Base-by-base conservation (phyloP, 2,888 invertebrate genomes). In the Malthinus seriepunctatus region DNA sequence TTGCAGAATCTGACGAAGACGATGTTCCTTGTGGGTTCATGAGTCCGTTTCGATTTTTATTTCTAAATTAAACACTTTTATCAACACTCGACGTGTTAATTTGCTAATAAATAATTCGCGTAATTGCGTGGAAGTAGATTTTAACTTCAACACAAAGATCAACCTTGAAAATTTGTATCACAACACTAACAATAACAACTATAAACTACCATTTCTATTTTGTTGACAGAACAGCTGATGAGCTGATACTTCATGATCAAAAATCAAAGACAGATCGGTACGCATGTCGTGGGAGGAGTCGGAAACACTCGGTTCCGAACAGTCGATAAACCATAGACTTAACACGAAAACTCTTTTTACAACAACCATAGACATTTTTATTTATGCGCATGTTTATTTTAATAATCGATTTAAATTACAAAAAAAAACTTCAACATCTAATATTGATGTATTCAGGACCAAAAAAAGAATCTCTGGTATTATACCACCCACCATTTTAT, bases 11-110 rank as follows among this genome's bases (percentile, higher is more conserved):
- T 78, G 89, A 83, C 81, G 90, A 90, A 78, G 87, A 86, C 76
- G 86, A 85, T 81, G 86, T 86, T 81, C 85, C 87, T 85, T 88
- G 86, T 83, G 89, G 88, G 88, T 88, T 91, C 91, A 91, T 91
- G 84, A 88, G 89, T 87, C 84, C 86, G 83, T 62, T 62, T 62
- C 37, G 37, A 34, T 46, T 56, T 62, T 62, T 64, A 64, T 66
- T 67, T 66, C 50, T 54, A 46, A 63, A 62, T 62, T 65, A 23
- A 23, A 23, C 5, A 23, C 23, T 23, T 57, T 53, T 63, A 60
- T 60, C 68, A 65, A 67, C 68, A 66, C 68, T 46, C 32, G 46
- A 38, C 37, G 66, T 62, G 63, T 58, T 60, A 63, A 60, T 59
- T 42, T 73, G 49, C 56, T 48, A 62, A 74, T 75, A 72, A 69